Conservation (phyloP, 2,888 invertebrate species). For the Hedya salicella region DNA sequence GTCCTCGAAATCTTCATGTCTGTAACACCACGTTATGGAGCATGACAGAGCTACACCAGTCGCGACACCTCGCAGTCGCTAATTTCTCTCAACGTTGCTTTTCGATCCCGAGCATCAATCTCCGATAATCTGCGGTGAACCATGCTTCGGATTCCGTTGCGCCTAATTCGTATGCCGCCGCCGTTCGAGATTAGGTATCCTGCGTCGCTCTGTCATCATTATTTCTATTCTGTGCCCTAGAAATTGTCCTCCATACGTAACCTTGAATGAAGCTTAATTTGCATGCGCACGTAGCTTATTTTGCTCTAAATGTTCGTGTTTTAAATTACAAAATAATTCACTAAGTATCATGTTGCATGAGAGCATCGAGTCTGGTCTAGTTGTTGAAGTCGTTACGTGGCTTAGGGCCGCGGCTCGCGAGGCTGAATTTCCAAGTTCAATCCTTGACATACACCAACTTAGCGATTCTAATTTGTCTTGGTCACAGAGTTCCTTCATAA, state of each 20-base stretch:
- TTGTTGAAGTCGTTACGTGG: slow-evolving; percentile 11
- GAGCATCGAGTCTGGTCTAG: slow-evolving; percentile 12
- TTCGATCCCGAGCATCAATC: slow-evolving; percentile 2
- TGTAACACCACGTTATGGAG: slow-evolving; percentile 4
- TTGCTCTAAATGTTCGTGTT: slow-evolving; percentile 24
- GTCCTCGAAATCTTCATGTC: neutral
- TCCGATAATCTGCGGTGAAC: neutral
- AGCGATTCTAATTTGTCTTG: neutral
- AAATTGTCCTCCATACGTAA: slow-evolving; percentile 27
- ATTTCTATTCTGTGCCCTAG: slow-evolving; percentile 26
- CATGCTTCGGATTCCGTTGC: slow-evolving; percentile 23
- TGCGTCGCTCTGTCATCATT: slow-evolving; percentile 28
- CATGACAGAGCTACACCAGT: slow-evolving; percentile 2
- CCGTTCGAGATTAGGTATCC: slow-evolving; percentile 27
- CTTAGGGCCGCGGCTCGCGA: neutral
- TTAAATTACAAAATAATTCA: slow-evolving; percentile 20
- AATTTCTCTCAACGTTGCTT: no score
- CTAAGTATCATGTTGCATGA: slow-evolving; percentile 14
- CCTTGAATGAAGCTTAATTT: slow-evolving; percentile 18
- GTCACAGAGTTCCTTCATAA: neutral
- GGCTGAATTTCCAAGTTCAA: neutral
- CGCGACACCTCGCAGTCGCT: neutral
- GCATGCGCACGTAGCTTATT: slow-evolving; percentile 20
- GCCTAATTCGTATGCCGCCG: slow-evolving; percentile 35
- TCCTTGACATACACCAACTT: slow-evolving; percentile 10